A percentile compares a stretch with the other conserved stretches of the same genome.
These are phyloP conservation scores for Muntiacus reevesi DNA, from an alignment of 2,113 vertebrate species.

Conservation along the genomic window DNA sequence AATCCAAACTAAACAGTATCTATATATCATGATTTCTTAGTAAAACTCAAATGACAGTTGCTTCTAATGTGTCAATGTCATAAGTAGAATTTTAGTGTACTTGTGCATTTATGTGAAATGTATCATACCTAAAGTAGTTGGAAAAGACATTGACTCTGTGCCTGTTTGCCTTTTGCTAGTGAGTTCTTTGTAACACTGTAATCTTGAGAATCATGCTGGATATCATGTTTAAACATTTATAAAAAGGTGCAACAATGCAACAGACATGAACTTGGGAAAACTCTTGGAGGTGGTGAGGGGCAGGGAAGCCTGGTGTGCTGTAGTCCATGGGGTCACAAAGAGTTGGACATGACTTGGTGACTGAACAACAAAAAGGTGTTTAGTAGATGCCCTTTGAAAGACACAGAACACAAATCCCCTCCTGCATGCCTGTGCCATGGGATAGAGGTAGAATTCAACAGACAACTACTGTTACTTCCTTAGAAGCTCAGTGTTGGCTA, in stretches of 20 bases:
- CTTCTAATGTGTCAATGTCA: neutral
- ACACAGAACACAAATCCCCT: neutral
- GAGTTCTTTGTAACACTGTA: neutral
- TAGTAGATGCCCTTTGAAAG: neutral
- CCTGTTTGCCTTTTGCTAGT: neutral
- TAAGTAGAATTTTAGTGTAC: neutral
- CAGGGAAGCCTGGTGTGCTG: neutral
- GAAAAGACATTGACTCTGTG: neutral
- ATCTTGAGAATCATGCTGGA: neutral
- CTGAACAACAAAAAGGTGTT: neutral
- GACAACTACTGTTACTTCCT: neutral
- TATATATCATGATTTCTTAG: neutral
- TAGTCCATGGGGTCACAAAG: neutral
- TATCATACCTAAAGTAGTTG: neutral
- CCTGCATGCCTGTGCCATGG: neutral
- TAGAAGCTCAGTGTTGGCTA: neutral
- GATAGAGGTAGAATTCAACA: neutral
- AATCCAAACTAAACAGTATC: neutral
- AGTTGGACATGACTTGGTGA: neutral
- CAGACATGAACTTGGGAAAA: neutral
- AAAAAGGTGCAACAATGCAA: neutral
- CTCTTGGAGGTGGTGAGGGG: neutral
- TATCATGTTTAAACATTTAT: neutral
- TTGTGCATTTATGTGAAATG: fast-evolving
- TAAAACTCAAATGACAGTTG: neutral